Conservation (phyloP, 1,140 invertebrate species). For the Sycophaga agraensis region DNA sequence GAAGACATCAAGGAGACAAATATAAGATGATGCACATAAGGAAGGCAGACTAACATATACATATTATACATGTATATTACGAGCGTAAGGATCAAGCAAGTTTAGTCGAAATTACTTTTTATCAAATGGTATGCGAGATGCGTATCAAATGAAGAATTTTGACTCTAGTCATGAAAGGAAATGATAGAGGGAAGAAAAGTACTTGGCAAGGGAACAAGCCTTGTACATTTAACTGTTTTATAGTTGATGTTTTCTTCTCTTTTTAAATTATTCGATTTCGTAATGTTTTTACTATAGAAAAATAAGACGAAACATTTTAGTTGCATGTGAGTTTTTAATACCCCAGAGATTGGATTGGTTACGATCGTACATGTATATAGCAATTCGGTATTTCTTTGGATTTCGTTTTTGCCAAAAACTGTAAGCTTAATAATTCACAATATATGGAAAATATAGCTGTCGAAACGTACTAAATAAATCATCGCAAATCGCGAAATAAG, state of each 20-base stretch:
- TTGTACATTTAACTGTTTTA: too few species aligned
- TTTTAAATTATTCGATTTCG: background rate
- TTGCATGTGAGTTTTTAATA: background rate
- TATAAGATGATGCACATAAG: background rate
- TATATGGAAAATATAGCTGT: background rate
- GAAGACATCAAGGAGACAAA: background rate
- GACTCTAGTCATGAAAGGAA: conserved; percentile 46
- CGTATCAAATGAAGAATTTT: conserved; percentile 26
- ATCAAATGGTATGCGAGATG: conserved; percentile 3
- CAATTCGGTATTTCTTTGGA: background rate
- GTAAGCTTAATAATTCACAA: background rate
- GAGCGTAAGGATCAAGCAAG: conserved; percentile 20
- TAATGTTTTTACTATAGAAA: conserved; percentile 3
- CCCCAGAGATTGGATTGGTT: background rate
- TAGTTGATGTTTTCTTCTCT: background rate
- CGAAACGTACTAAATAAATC: conserved; percentile 11
- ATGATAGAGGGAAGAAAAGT: conserved; percentile 9
- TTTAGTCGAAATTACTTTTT: conserved; percentile 25
- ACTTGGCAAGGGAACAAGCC: background rate
- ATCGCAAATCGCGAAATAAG: background rate
- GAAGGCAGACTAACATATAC: background rate
- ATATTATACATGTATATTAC: background rate
- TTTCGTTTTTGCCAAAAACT: background rate
- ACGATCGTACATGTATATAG: background rate
- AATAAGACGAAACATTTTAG: background rate